A percentile compares a stretch with the other conserved stretches of the same genome.
These are phyloP conservation scores for Halcyon chelicuti DNA, from an alignment of 2,797 vertebrate genomes.

Conservation along the genomic window DNA sequence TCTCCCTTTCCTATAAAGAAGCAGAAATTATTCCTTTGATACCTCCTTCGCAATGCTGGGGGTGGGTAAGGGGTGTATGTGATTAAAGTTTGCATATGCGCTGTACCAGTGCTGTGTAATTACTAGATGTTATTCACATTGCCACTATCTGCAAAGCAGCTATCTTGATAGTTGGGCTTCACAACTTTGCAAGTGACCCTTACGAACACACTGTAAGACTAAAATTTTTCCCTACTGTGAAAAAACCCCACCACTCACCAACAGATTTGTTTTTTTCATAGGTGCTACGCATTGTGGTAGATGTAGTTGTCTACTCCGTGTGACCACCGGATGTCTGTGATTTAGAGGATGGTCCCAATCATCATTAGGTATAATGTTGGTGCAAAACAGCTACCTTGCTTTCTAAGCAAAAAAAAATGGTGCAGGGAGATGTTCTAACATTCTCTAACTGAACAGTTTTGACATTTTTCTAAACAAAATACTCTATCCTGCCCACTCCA, in stretches of 20 bases:
- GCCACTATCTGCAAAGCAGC: neutral
- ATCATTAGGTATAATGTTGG: neutral
- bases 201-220: neutral
- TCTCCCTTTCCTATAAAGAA: neutral
- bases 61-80: neutral
- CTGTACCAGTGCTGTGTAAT: neutral
- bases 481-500: neutral
- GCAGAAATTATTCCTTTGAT: neutral
- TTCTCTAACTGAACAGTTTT: neutral
- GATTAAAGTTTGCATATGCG: neutral
- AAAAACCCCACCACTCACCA: neutral
- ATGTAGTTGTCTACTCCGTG: neutral
- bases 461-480: neutral
- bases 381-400: neutral
- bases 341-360: neutral
- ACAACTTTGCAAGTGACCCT: neutral
- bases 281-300: accelerated
- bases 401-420: neutral
- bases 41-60: neutral
- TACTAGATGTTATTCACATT: neutral
- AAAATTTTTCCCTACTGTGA: neutral
- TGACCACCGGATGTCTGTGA: neutral
- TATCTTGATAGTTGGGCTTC: neutral
- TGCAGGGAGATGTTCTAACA: neutral
- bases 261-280: neutral